Percentiles rank a stretch among this genome's conserved stretches.
Conservation (phyloP, 2,888 invertebrate species). For the Drosophila borealis region DNA sequence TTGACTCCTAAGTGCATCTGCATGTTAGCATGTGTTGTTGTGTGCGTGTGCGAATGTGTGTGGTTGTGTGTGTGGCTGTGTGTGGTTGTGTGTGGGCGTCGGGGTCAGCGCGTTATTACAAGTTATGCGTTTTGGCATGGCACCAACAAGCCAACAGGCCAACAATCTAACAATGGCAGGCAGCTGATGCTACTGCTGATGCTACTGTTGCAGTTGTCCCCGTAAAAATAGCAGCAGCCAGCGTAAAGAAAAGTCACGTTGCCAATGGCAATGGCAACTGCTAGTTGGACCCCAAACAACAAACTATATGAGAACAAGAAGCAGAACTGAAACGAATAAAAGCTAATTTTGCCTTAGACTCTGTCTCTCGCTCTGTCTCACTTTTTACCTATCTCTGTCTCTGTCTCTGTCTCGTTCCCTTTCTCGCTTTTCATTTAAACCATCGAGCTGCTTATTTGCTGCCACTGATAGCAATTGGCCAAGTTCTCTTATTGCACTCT, state of each 20-base stretch:
- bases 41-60: not conserved
- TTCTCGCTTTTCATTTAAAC: not conserved
- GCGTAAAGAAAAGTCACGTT: constrained; percentile 41
- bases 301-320: constrained; percentile 19
- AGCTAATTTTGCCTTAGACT: constrained; percentile 17
- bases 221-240: constrained; percentile 14
- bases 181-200: constrained; percentile 27
- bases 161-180: constrained; percentile 20
- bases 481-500: constrained; percentile 37
- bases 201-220: not conserved
- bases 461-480: constrained; percentile 23
- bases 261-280: constrained; percentile 27
- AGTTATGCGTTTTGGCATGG: constrained; percentile 59
- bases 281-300: constrained; percentile 33
- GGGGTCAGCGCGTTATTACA: constrained; percentile 57
- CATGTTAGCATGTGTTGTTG: constrained; percentile 25
- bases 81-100: not conserved
- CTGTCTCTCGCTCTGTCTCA: not conserved
- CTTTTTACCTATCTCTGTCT: not conserved
- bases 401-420: not conserved
- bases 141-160: constrained; percentile 13
- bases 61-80: constrained; percentile 1
- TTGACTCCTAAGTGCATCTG: constrained; percentile 52
- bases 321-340: constrained; percentile 25
- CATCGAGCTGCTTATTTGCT: constrained; percentile 16